Conservation (phyloP, 2,113 vertebrate genomes). For the Syrrhaptes paradoxus region DNA sequence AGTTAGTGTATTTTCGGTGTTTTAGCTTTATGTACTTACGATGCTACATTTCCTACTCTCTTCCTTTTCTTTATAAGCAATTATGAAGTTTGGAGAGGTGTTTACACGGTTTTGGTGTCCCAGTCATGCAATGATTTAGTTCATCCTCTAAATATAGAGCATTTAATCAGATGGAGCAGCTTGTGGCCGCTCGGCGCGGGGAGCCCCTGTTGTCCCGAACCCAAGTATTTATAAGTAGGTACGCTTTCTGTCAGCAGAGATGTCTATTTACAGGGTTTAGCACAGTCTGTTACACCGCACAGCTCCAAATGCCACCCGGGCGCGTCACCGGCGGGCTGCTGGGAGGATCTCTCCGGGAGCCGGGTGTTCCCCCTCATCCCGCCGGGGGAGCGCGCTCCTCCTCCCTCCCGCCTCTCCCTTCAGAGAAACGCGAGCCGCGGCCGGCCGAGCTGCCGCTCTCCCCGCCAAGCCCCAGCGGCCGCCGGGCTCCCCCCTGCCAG, state of each 20-base stretch:
- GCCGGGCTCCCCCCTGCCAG: too few relatives aligned
- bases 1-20: not conserved
- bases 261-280: not conserved
- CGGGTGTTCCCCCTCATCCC: accelerated
- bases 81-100: not conserved
- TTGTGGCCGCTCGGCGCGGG: not conserved
- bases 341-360: accelerated
- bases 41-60: not conserved
- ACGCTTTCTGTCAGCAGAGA: not conserved
- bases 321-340: not conserved
- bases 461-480: too few relatives aligned
- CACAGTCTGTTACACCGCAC: not conserved
- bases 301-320: not conserved
- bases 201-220: not conserved
- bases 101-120: not conserved
- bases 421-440: not conserved
- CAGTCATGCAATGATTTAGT: not conserved
- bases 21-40: not conserved
- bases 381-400: accelerated
- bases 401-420: not conserved
- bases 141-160: conserved; percentile 9
- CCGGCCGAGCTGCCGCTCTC: not conserved
- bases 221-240: conserved; percentile 8
- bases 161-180: not conserved
- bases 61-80: not conserved